Percentiles rank a stretch among this genome's conserved stretches.
phyloP scores from a whole-genome alignment of 2,113 vertebrate species.

The Anthoscopus minutus region DNA sequence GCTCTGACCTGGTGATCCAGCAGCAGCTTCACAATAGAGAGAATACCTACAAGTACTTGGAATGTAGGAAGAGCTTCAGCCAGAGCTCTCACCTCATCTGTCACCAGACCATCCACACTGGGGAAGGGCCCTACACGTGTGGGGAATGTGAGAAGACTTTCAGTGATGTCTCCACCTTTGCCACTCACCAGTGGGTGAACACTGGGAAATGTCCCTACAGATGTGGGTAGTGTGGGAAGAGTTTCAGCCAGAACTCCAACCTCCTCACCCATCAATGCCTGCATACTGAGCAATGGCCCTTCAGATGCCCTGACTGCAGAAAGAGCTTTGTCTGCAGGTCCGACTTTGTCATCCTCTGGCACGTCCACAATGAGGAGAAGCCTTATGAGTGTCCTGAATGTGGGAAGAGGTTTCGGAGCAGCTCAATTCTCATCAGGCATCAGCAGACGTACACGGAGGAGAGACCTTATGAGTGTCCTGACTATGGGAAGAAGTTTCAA shows the following conservation, averaged over 20 bases:
- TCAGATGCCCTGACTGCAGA: background rate
- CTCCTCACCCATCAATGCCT: background rate
- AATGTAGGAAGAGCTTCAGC: no score
- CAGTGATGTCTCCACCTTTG: background rate
- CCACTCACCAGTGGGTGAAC: background rate
- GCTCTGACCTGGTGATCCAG: background rate
- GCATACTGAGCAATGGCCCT: background rate
- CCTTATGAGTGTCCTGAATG: background rate
- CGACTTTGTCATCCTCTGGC: background rate
- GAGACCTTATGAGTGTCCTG: no score
- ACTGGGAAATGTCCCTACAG: background rate
- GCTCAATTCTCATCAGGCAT: background rate
- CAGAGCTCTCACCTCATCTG: background rate
- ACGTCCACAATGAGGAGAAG: rapidly evolving
- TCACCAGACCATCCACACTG: background rate
- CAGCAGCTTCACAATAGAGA: rapidly evolving
- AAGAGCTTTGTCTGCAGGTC: background rate
- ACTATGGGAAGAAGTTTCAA: no score
- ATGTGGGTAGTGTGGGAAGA: background rate
- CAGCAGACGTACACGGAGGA: no score
- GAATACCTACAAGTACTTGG: background rate
- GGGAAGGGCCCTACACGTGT: background rate
- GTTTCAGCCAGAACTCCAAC: background rate
- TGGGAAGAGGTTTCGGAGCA: background rate
- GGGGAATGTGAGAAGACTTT: background rate